phyloP scores from a whole-genome alignment of 1,140 invertebrate genomes.

The Solenopsis invicta region DNA sequence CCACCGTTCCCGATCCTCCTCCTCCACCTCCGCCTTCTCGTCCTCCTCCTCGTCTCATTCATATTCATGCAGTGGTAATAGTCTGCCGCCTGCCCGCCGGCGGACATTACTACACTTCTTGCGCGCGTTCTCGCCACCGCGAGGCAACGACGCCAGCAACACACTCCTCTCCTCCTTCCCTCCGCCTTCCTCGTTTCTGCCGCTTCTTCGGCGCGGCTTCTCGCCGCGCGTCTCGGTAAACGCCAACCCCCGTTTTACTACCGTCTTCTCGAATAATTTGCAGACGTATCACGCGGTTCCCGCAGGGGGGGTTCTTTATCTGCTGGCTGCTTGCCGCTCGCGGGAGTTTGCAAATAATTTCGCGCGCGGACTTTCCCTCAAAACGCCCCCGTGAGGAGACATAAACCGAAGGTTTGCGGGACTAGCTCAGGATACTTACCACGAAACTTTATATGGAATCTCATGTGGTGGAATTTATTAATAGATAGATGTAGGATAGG shows the following conservation, averaged over 20 bases:
- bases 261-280: slow-evolving; percentile 63
- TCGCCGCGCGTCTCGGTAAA: slow-evolving; percentile 33
- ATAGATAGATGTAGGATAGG: background rate
- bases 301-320: slow-evolving; percentile 49
- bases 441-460: background rate
- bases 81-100: slow-evolving; percentile 82
- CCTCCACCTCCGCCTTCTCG: too few relatives aligned
- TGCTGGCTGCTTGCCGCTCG: slow-evolving; percentile 11
- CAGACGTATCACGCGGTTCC: slow-evolving; percentile 52
- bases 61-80: slow-evolving; percentile 86
- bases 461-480: slow-evolving; percentile 11
- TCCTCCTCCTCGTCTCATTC: slow-evolving; percentile 82
- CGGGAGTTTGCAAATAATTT: slow-evolving; percentile 59
- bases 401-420: slow-evolving; percentile 5
- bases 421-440: background rate
- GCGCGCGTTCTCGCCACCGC: slow-evolving; percentile 81
- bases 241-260: slow-evolving; percentile 54
- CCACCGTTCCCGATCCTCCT: slow-evolving; percentile 50
- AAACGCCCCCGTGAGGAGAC: slow-evolving; percentile 29
- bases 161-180: slow-evolving; percentile 19
- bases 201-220: background rate
- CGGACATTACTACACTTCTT: slow-evolving; percentile 84
- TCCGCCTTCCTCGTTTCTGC: slow-evolving; percentile 14
- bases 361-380: slow-evolving; percentile 35
- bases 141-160: slow-evolving; percentile 60